These are phyloP conservation scores for Uria aalge DNA, from an alignment of 2,113 vertebrate species.

Conservation along the genomic window DNA sequence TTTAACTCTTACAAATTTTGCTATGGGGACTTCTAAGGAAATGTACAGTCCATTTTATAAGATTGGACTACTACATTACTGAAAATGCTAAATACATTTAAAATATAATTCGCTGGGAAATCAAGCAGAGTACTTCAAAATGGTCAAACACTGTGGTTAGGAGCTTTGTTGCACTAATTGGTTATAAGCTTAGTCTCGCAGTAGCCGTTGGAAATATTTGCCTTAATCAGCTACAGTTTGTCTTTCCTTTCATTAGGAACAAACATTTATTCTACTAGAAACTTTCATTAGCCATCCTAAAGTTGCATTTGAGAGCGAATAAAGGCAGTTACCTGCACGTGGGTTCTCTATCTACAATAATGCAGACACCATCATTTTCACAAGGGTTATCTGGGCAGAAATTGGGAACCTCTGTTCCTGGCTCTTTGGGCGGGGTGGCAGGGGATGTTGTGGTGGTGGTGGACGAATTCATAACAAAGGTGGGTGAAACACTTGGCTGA, in stretches of 20 bases:
- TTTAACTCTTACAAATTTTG: not conserved
- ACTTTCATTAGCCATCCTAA: not conserved
- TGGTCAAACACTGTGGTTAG: not conserved
- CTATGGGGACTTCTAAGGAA: not conserved
- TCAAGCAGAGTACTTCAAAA: not conserved
- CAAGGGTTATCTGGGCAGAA: conserved; percentile 73
- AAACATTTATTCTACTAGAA: not conserved
- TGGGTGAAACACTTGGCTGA: conserved; percentile 21
- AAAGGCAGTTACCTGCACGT: conserved; percentile 82
- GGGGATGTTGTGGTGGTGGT: not conserved
- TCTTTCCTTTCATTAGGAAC: not conserved
- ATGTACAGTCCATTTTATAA: not conserved
- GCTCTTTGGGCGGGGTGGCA: not conserved
- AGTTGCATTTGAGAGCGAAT: not conserved
- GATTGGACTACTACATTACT: not conserved
- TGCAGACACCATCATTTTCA: conserved; percentile 82
- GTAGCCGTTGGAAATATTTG: not conserved
- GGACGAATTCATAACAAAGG: not conserved
- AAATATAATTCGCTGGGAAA: not conserved
- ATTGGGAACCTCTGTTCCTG: not conserved
- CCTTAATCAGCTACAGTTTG: not conserved
- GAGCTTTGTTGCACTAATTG: not conserved
- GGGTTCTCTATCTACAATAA: not conserved
- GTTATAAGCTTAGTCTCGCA: not conserved
- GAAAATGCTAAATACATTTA: not conserved